Percentiles rank a stretch among this genome's conserved stretches.
Conservation (phyloP, 2,113 vertebrate species). For the Nerophis ophidion region DNA sequence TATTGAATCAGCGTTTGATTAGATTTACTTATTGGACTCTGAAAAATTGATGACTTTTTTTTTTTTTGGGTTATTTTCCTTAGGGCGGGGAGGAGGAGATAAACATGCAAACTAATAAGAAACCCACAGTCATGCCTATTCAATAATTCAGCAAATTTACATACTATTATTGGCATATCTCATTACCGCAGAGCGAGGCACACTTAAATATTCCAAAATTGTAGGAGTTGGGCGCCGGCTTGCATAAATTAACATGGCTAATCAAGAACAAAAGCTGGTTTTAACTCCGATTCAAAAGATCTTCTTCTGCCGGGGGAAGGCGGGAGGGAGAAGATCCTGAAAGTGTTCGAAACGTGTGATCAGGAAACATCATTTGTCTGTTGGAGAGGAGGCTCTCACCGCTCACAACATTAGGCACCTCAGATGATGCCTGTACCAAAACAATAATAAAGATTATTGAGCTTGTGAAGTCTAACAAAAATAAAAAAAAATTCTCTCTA, state of each 20-base stretch:
- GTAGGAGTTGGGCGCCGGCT: conserved; percentile 59
- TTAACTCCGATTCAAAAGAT: conserved; percentile 51
- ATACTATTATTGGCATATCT: conserved; percentile 74
- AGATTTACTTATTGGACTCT: conserved; percentile 57
- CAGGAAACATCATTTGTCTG: no score
- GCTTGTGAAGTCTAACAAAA: no score
- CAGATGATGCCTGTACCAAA: no score
- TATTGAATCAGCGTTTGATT: conserved; percentile 64
- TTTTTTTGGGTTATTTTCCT: neutral
- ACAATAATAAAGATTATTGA: no score
- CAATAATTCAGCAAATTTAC: conserved; percentile 73
- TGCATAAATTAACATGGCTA: conserved; percentile 73
- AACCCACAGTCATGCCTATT: conserved; percentile 63
- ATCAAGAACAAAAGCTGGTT: conserved; percentile 51
- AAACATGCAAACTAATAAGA: conserved; percentile 67
- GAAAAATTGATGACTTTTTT: conserved; percentile 56
- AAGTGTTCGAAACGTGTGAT: neutral
- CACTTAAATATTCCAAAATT: conserved; percentile 72
- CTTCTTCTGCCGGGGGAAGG: conserved; percentile 34
- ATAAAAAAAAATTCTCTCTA: no score
- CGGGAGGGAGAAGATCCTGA: neutral
- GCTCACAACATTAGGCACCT: no score
- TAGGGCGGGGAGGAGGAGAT: conserved; percentile 20
- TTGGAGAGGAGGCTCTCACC: no score
- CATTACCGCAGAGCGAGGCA: conserved; percentile 63